Percentiles rank a stretch among this genome's conserved stretches.
Evolutionary conservation across 2,888 invertebrate genomes (phyloP).

Genomic region (Drosophila mimica): DNA sequence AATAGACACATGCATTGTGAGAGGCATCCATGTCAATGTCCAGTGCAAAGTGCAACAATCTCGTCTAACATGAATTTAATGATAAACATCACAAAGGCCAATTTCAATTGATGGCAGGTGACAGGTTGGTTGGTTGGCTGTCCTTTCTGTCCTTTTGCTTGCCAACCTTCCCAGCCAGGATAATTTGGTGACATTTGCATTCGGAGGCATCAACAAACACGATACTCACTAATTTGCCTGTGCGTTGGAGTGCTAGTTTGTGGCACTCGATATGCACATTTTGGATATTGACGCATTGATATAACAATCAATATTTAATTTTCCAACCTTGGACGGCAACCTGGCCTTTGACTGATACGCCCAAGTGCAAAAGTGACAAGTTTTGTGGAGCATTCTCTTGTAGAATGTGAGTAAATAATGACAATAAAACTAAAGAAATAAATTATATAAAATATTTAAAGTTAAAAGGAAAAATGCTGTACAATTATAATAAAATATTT

Average conservation of each 20-base stretch:
- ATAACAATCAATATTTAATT: constrained; percentile 82
- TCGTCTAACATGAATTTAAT: constrained; percentile 63
- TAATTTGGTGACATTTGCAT: constrained; percentile 62
- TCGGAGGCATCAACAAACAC: constrained; percentile 48
- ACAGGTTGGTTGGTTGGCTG: not conserved
- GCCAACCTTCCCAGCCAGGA: constrained; percentile 7
- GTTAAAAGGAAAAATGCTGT: not conserved
- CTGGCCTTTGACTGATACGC: not conserved
- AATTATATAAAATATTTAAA: not conserved
- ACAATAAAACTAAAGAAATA: not conserved
- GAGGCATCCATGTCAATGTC: constrained; percentile 8
- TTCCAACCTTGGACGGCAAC: constrained; percentile 40
- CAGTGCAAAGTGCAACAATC: constrained; percentile 14
- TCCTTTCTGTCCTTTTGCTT: constrained; percentile 2
- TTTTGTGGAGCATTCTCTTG: not conserved
- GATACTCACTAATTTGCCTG: constrained; percentile 30
- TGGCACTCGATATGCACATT: constrained; percentile 66
- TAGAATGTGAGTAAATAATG: not conserved
- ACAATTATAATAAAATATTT: too few relatives aligned
- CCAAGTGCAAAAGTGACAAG: not conserved
- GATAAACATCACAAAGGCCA: constrained; percentile 69
- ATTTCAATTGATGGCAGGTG: constrained; percentile 31
- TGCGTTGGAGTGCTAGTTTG: constrained; percentile 60
- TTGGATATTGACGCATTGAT: constrained; percentile 72
- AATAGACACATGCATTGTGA: constrained; percentile 49